A percentile compares a stretch with the other conserved stretches of the same genome.
Conservation (phyloP, 2,888 invertebrate species). For the Ochropacha duplaris region DNA sequence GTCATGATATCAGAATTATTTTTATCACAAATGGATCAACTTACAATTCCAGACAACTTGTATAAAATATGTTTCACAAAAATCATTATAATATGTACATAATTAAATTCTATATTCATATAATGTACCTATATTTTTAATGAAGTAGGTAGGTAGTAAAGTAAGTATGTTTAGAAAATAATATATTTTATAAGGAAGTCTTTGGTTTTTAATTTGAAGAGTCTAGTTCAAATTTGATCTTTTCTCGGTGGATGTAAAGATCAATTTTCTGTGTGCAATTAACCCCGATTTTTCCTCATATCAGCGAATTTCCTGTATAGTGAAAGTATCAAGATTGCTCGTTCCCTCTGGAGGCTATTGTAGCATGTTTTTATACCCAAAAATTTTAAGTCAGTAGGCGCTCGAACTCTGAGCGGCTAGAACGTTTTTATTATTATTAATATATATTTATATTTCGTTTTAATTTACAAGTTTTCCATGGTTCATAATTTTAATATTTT, state of each 20-base stretch:
- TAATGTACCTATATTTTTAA: background rate
- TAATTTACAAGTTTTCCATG: constrained; percentile 82
- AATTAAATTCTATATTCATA: background rate
- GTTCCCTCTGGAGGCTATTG: constrained; percentile 74
- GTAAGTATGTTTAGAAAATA: background rate
- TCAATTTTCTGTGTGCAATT: constrained; percentile 30
- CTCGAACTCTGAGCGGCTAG: constrained; percentile 81
- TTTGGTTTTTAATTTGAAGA: background rate
- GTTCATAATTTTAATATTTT: constrained; percentile 83
- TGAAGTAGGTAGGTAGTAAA: background rate
- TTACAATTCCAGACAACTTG: no score
- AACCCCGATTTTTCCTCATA: constrained; percentile 29
- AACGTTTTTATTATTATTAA: constrained; percentile 82
- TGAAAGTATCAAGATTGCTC: constrained; percentile 66
- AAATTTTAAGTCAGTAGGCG: constrained; percentile 84
- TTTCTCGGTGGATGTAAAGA: constrained; percentile 24
- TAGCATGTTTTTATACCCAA: constrained; percentile 84
- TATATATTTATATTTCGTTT: constrained; percentile 84
- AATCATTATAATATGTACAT: background rate
- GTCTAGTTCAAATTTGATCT: constrained; percentile 6
- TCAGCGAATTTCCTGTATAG: constrained; percentile 36
- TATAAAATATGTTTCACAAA: background rate
- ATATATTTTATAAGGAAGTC: background rate
- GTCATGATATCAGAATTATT: no score
- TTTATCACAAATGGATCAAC: no score